phyloP scores from a whole-genome alignment of 2,888 invertebrate species.

The Rapana venosa region DNA sequence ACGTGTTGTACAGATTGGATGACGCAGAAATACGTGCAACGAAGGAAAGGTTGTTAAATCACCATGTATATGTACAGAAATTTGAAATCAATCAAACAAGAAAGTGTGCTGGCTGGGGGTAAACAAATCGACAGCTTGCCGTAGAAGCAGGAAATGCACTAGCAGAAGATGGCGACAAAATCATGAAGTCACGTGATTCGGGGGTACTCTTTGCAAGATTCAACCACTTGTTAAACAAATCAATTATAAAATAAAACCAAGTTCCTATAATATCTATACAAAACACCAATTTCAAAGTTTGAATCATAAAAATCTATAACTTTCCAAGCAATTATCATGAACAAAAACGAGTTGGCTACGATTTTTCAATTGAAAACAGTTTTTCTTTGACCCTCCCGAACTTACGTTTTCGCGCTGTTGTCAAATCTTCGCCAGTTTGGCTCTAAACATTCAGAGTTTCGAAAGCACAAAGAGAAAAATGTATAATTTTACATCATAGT shows the following conservation, averaged over 20 bases:
- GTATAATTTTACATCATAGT: too few relatives aligned
- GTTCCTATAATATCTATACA: too few relatives aligned
- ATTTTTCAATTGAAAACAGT: neutral
- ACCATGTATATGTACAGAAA: neutral
- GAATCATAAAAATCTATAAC: too few relatives aligned
- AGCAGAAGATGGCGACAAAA: conserved; percentile 51
- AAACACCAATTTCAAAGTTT: too few relatives aligned
- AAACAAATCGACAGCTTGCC: neutral
- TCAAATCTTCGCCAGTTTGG: conserved; percentile 3
- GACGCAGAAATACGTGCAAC: neutral
- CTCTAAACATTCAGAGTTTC: neutral
- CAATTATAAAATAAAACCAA: too few relatives aligned
- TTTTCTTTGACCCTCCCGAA: neutral
- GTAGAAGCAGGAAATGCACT: conserved; percentile 46
- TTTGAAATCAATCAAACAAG: neutral
- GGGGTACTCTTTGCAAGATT: conserved; percentile 41
- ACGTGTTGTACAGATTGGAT: neutral
- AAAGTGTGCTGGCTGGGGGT: neutral
- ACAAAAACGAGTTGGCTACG: too few relatives aligned
- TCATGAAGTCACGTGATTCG: conserved; percentile 50
- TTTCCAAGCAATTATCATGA: too few relatives aligned
- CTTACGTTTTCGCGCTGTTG: conserved; percentile 18
- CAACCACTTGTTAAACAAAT: conserved; percentile 9
- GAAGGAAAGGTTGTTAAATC: neutral
- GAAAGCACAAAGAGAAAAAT: too few relatives aligned